These are phyloP conservation scores for Chrysolina oricalcia DNA, from an alignment of 2,888 invertebrate species.

Conservation along the genomic window DNA sequence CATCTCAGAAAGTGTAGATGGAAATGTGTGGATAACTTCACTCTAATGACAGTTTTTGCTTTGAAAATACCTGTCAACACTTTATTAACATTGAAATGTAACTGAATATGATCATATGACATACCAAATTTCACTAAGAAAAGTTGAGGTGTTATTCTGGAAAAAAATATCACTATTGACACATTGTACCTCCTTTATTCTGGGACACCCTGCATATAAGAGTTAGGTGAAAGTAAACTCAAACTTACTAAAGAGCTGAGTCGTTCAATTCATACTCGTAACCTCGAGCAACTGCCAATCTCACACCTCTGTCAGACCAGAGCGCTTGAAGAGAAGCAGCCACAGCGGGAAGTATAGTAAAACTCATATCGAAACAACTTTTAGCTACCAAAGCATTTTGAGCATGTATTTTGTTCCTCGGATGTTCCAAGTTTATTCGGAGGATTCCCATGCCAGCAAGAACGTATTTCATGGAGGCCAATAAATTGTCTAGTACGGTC, in stretches of 20 bases:
- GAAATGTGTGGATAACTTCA: no score
- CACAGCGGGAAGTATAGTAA: constrained; percentile 73
- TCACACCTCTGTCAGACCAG: constrained; percentile 79
- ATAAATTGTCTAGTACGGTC: constrained; percentile 78
- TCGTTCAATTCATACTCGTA: constrained; percentile 81
- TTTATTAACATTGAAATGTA: no score
- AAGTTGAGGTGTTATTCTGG: no score
- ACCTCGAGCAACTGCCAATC: constrained; percentile 78
- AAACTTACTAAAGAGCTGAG: constrained; percentile 78
- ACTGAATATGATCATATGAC: no score
- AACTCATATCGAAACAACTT: constrained; percentile 75
- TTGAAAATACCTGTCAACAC: no score
- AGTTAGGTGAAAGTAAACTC: not conserved
- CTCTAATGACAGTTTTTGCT: no score
- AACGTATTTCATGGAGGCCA: constrained; percentile 81
- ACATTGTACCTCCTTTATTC: no score
- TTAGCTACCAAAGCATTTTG: constrained; percentile 73
- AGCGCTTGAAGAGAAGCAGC: constrained; percentile 74
- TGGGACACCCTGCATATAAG: not conserved
- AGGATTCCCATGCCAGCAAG: constrained; percentile 79
- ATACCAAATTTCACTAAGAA: no score
- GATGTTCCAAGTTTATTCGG: constrained; percentile 77
- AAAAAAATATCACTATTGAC: no score
- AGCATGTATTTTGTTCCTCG: constrained; percentile 76
- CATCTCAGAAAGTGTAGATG: no score